Conservation (phyloP, 2,113 vertebrate species). For the Rhinolophus sinicus region DNA sequence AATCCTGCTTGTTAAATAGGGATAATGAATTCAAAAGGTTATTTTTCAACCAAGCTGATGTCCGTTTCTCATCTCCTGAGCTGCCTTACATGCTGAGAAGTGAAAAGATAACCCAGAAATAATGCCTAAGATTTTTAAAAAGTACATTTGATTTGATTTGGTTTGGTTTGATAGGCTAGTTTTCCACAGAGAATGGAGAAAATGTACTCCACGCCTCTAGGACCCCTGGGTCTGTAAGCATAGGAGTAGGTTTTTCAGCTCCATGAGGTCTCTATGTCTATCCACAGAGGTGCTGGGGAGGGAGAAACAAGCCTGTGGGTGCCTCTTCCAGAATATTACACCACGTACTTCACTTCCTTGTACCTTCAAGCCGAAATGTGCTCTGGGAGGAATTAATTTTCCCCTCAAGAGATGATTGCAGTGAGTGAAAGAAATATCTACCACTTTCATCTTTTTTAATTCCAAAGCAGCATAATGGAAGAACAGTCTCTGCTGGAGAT, state of each 20-base stretch:
- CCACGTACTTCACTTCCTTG: background rate
- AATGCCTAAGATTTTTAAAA: background rate
- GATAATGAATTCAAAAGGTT: conserved; percentile 13
- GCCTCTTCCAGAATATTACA: conserved; percentile 49
- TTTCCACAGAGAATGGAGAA: conserved; percentile 39
- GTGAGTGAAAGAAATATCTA: background rate
- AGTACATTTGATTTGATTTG: background rate
- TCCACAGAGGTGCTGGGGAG: background rate
- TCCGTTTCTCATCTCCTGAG: conserved; percentile 54
- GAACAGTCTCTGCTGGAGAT: background rate
- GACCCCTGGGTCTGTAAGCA: background rate
- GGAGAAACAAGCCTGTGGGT: accelerated
- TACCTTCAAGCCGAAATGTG: background rate
- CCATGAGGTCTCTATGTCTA: background rate
- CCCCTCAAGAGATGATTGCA: background rate
- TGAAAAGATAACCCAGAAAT: conserved; percentile 40
- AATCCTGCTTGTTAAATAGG: background rate
- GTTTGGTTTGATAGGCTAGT: background rate
- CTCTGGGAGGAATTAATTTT: conserved; percentile 34
- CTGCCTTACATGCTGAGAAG: background rate
- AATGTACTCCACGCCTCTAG: background rate
- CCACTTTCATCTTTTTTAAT: conserved; percentile 55
- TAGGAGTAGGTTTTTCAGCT: background rate
- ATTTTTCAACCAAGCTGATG: conserved; percentile 44
- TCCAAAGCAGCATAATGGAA: conserved; percentile 16